These are phyloP conservation scores for Rhabdomys dilectus DNA, from an alignment of 2,113 vertebrate species.

Conservation along the genomic window DNA sequence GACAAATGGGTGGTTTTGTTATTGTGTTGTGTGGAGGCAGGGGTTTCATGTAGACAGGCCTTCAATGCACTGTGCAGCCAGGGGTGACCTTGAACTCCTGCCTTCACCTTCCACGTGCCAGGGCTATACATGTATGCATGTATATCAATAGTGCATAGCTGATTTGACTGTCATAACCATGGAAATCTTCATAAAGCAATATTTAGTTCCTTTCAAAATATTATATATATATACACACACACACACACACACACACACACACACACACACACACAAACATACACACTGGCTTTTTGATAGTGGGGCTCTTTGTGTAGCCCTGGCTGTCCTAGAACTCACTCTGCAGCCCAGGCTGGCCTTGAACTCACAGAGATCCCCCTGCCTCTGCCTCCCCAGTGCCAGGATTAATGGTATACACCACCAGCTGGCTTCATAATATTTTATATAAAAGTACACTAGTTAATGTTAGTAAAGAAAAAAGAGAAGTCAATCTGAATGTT, in stretches of 20 bases:
- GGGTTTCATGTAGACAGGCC: background rate
- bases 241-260: too few species aligned
- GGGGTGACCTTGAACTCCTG: background rate
- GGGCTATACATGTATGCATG: background rate
- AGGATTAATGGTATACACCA: background rate
- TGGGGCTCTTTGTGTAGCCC: background rate
- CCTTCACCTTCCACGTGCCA: background rate
- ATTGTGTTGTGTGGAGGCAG: background rate
- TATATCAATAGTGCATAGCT: background rate
- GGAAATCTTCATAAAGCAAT: conserved; percentile 48
- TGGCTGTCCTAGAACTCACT: background rate
- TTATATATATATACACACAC: conserved; percentile 10
- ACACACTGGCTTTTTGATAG: background rate
- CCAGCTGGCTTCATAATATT: conserved; percentile 52
- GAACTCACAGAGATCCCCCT: background rate
- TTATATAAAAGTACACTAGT: conserved; percentile 55
- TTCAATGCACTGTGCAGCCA: background rate
- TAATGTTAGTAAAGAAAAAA: conserved; percentile 36
- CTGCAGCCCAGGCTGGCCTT: background rate
- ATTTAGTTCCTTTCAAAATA: conserved; percentile 61
- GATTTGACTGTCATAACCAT: conserved; percentile 18
- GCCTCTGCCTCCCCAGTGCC: background rate
- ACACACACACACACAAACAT: too few species aligned
- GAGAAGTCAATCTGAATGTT: conserved; percentile 23
- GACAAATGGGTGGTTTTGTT: conserved; percentile 28